These are phyloP conservation scores for Coptodon rendalli DNA, from an alignment of 2,113 vertebrate genomes.

Conservation along the genomic window DNA sequence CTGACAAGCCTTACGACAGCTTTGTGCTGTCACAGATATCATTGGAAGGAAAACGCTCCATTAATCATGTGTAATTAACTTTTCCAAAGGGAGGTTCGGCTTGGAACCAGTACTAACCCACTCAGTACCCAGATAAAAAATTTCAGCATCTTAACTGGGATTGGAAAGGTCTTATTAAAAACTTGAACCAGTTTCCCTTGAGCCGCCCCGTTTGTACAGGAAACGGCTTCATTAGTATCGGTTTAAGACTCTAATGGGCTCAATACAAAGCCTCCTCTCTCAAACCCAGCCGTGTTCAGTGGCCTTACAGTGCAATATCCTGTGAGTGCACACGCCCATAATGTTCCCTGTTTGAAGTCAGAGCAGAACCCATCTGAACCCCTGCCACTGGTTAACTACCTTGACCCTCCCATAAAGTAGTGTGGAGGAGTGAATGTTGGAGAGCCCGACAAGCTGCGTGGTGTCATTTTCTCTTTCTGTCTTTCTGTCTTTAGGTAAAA, in stretches of 20 bases:
- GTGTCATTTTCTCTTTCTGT: constrained; percentile 31
- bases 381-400: constrained; percentile 65
- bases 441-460: constrained; percentile 42
- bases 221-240: constrained; percentile 75
- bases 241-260: constrained; percentile 73
- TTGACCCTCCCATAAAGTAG: constrained; percentile 60
- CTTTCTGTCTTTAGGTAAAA: constrained; percentile 16
- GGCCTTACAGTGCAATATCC: constrained; percentile 71
- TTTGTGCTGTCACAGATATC: constrained; percentile 99
- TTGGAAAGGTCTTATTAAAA: constrained; percentile 80
- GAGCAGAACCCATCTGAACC: constrained; percentile 58
- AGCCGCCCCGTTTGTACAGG: constrained; percentile 72
- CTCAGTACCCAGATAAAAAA: constrained; percentile 68
- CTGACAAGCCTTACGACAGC: constrained; percentile 97
- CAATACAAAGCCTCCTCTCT: constrained; percentile 66
- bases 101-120: constrained; percentile 72
- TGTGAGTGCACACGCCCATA: constrained; percentile 58
- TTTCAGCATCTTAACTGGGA: constrained; percentile 80
- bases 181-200: constrained; percentile 71
- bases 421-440: constrained; percentile 44
- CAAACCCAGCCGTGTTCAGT: constrained; percentile 63
- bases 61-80: constrained; percentile 99
- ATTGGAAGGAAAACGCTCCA: constrained; percentile 95
- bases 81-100: constrained; percentile 82
- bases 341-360: constrained; percentile 68